These are phyloP conservation scores for Hylaeus volcanicus DNA, from an alignment of 1,140 invertebrate genomes.

Conservation along the genomic window DNA sequence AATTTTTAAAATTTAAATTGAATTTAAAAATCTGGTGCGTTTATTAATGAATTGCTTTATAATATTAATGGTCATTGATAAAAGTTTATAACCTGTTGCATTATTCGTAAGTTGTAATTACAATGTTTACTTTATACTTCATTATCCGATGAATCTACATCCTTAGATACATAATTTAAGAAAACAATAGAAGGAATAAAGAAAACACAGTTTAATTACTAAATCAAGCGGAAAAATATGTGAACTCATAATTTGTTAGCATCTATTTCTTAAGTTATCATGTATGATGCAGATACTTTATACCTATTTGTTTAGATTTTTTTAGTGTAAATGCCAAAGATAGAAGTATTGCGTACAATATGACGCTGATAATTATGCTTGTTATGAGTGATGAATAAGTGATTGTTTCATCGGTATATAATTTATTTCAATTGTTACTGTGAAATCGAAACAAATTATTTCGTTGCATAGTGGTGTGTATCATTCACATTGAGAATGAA, in stretches of 20 bases:
- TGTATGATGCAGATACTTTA: background rate
- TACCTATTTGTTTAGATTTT: conserved; percentile 6
- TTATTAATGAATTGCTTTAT: background rate
- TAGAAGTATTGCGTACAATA: background rate
- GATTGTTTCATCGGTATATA: conserved; percentile 2
- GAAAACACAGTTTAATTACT: background rate
- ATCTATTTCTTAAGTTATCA: conserved; percentile 2
- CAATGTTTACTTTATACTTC: background rate
- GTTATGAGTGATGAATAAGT: conserved; percentile 26
- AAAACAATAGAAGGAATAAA: background rate
- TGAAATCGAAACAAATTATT: background rate
- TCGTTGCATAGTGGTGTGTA: background rate
- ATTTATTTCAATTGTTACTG: background rate
- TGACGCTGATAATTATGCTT: background rate
- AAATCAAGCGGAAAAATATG: background rate
- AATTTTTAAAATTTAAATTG: background rate
- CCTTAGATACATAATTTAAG: background rate
- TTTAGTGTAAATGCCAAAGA: conserved; percentile 38
- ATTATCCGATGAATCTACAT: conserved; percentile 1
- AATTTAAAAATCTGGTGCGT: background rate
- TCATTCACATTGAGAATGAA: background rate
- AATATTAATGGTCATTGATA: background rate
- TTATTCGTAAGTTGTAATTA: conserved; percentile 15
- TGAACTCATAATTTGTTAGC: background rate
- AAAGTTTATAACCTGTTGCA: conserved; percentile 10